Conservation (phyloP, 2,888 invertebrate species). For the Monoplex corrugatus region DNA sequence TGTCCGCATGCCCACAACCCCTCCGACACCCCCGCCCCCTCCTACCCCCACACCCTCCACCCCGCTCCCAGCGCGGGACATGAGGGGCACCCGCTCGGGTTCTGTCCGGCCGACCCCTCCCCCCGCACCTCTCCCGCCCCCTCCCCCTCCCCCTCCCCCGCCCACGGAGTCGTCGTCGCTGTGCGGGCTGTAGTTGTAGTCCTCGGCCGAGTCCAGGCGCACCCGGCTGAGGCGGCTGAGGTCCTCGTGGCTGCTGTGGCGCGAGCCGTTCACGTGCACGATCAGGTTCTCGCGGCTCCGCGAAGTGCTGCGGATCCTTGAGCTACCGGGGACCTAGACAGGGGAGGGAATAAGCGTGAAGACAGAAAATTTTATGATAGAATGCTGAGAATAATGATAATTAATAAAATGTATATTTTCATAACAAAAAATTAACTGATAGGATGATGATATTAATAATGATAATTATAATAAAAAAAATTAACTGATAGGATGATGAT, state of each 20-base stretch:
- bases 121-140: neutral
- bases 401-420: no score
- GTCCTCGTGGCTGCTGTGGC: slow-evolving; percentile 49
- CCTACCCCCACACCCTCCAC: no score
- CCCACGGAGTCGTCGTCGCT: slow-evolving; percentile 48
- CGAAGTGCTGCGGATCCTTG: slow-evolving; percentile 40
- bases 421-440: no score
- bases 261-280: slow-evolving; percentile 44
- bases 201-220: slow-evolving; percentile 44
- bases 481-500: no score
- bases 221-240: slow-evolving; percentile 41
- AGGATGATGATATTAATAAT: no score
- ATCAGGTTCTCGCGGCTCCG: slow-evolving; percentile 55
- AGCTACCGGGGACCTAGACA: slow-evolving; percentile 51
- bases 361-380: no score
- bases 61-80: neutral
- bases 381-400: no score
- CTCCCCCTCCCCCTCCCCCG: neutral
- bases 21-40: neutral
- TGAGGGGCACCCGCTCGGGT: slow-evolving; percentile 42
- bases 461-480: no score
- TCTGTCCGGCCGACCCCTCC: neutral
- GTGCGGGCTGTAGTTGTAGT: neutral
- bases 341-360: neutral
- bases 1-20: slow-evolving; percentile 43